Percentiles rank a stretch among this genome's conserved stretches.
These are phyloP conservation scores for Dioctria linearis DNA, from an alignment of 2,888 invertebrate genomes.

Conservation along the genomic window DNA sequence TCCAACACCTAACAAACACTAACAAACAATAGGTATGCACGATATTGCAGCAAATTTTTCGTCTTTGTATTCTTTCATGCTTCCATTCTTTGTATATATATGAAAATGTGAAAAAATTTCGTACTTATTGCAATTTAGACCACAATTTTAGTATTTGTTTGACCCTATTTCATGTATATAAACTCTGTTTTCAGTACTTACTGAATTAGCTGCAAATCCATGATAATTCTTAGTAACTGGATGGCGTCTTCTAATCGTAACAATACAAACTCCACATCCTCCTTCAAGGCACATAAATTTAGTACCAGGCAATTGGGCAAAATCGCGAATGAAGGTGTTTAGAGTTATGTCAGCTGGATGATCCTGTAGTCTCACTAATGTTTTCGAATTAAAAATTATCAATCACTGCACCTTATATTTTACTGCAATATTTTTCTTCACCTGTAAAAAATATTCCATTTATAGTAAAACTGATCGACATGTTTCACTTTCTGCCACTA, in stretches of 20 bases:
- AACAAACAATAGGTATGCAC: too few relatives aligned
- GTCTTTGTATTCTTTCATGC: too few relatives aligned
- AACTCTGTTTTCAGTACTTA: not conserved
- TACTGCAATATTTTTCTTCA: not conserved
- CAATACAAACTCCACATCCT: conserved; percentile 75
- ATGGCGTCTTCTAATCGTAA: conserved; percentile 64
- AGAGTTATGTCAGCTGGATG: conserved; percentile 68
- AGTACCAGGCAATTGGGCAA: conserved; percentile 73
- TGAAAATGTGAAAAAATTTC: too few relatives aligned
- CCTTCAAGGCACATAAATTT: conserved; percentile 77
- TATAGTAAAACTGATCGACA: conserved; percentile 14
- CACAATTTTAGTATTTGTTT: too few relatives aligned
- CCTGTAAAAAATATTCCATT: not conserved
- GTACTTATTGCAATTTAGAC: too few relatives aligned
- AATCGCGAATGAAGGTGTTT: conserved; percentile 73
- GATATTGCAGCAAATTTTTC: too few relatives aligned
- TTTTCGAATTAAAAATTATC: not conserved
- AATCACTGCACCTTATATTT: not conserved
- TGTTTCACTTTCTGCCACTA: too few relatives aligned
- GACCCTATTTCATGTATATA: too few relatives aligned
- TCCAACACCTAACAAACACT: too few relatives aligned
- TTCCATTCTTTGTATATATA: too few relatives aligned
- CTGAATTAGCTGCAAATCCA: conserved; percentile 28
- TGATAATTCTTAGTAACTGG: conserved; percentile 45
- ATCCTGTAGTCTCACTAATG: not conserved